Percentiles rank a stretch among this genome's conserved stretches.
phyloP scores from a whole-genome alignment of 23 tunicate species.

The Ciona savignyi region DNA sequence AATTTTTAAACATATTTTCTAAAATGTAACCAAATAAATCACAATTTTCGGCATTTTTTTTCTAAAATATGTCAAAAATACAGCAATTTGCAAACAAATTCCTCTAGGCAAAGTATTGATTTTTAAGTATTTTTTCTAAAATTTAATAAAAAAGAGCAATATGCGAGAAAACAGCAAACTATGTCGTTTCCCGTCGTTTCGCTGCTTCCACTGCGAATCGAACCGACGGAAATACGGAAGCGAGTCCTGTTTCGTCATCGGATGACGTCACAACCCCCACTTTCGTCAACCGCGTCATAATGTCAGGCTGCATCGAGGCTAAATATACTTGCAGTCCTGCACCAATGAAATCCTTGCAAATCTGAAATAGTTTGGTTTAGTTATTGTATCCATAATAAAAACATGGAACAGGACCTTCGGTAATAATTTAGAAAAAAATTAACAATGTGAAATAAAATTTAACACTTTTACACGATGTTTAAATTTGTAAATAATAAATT shows the following conservation, averaged over 20 bases:
- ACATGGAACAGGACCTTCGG: no score
- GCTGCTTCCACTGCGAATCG: slow-evolving; percentile 33
- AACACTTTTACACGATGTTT: background rate
- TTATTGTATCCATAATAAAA: no score
- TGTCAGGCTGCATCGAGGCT: slow-evolving; percentile 28
- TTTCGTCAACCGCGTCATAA: slow-evolving; percentile 17
- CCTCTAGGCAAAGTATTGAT: no score
- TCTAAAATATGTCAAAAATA: background rate
- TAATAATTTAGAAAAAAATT: no score
- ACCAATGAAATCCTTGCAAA: slow-evolving; percentile 18
- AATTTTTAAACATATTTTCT: no score
- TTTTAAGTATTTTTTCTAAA: background rate
- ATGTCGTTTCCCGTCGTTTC: background rate
- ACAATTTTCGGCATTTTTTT: background rate
- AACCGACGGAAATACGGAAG: slow-evolving; percentile 22
- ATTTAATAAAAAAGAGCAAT: background rate
- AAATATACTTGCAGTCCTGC: slow-evolving; percentile 20
- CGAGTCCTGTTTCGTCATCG: slow-evolving; percentile 8
- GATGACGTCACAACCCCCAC: slow-evolving; percentile 9
- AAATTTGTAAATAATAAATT: no score
- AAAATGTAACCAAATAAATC: no score
- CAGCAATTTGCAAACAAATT: no score
- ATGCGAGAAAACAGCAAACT: background rate
- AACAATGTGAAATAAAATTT: no score
- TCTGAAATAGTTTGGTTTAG: slow-evolving; percentile 7